phyloP scores from a whole-genome alignment of 2,113 vertebrate genomes.

The human (Homo sapiens) region GRCh38 chr21:39558501-39559000 shows the following conservation, averaged over 20 bases:
- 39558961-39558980: too few relatives aligned
- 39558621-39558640: background rate
- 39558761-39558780: too few relatives aligned
- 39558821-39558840: too few relatives aligned
- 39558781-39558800: too few relatives aligned
- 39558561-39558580: accelerated
- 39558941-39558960: too few relatives aligned
- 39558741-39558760: background rate
- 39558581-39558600: accelerated
- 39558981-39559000: too few relatives aligned
- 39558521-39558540: accelerated
- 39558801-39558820: too few relatives aligned
- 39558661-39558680: background rate
- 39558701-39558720: background rate
- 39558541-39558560: background rate
- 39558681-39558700: background rate
- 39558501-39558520: background rate
- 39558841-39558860: too few relatives aligned
- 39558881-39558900: too few relatives aligned
- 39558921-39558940: too few relatives aligned
- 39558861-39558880: too few relatives aligned
- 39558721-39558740: background rate
- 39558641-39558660: background rate
- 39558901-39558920: too few relatives aligned
- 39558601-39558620: background rate